Percentiles rank a stretch among this genome's conserved stretches.
phyloP scores from a whole-genome alignment of 2,888 invertebrate species.

The Lacanobia oleracea region DNA sequence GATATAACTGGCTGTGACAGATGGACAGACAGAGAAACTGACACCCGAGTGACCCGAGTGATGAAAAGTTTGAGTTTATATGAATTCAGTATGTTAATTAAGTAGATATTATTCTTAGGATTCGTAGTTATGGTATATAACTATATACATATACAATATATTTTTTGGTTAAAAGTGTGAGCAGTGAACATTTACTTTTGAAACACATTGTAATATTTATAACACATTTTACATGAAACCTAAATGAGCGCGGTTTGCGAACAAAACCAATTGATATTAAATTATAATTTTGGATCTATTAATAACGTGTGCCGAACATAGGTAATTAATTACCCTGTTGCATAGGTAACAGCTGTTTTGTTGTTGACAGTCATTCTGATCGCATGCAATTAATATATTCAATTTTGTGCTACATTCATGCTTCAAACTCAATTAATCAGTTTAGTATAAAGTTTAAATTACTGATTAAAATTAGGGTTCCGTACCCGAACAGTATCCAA shows the following conservation, averaged over 20 bases:
- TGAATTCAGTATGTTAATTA: too few relatives aligned
- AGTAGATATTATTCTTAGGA: too few relatives aligned
- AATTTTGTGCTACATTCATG: constrained; percentile 16
- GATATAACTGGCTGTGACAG: too few relatives aligned
- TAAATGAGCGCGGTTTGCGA: constrained; percentile 21
- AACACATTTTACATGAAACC: background rate
- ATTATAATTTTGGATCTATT: constrained; percentile 49
- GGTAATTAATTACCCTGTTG: constrained; percentile 53
- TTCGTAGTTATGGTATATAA: too few relatives aligned
- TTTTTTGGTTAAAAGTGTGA: too few relatives aligned
- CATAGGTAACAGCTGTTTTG: constrained; percentile 47
- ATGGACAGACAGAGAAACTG: too few relatives aligned
- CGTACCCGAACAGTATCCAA: too few relatives aligned
- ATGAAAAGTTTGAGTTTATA: too few relatives aligned
- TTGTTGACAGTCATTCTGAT: constrained; percentile 30
- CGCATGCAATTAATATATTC: constrained; percentile 19
- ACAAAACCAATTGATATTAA: constrained; percentile 37
- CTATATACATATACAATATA: too few relatives aligned
- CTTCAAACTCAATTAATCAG: constrained; percentile 30
- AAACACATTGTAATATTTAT: background rate
- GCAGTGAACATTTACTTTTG: too few relatives aligned
- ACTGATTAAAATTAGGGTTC: too few relatives aligned
- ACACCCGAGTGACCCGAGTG: too few relatives aligned
- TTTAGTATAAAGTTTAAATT: constrained; percentile 1
- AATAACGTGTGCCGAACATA: constrained; percentile 37